Percentiles rank a stretch among this genome's conserved stretches.
Evolutionary conservation across 2,113 vertebrate genomes (phyloP).

Genomic region (Pao palembangensis): DNA sequence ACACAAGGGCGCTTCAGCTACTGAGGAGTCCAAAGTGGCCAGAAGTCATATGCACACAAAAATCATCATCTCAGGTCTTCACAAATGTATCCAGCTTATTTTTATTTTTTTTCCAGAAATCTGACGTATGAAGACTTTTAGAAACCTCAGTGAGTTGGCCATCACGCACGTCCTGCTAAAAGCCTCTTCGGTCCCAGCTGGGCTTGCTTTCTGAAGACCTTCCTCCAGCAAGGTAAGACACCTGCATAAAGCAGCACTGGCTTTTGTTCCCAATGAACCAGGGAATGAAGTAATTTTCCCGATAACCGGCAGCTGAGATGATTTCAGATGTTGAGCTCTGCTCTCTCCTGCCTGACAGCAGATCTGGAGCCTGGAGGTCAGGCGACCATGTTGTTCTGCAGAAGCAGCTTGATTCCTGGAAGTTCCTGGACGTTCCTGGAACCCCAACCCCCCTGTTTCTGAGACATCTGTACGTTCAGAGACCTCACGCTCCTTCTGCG

Average conservation of each 20-base stretch:
- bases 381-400: constrained; percentile 77
- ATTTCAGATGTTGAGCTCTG: constrained; percentile 3
- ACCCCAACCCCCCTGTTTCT: constrained; percentile 75
- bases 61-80: too few relatives aligned
- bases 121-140: constrained; percentile 82
- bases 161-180: constrained; percentile 82
- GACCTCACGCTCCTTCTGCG: constrained; percentile 74
- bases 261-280: constrained; percentile 8
- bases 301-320: constrained; percentile 20
- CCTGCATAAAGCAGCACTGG: constrained; percentile 32
- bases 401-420: constrained; percentile 78
- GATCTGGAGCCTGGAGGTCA: constrained; percentile 84
- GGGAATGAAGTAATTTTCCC: constrained; percentile 25
- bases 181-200: constrained; percentile 85
- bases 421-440: constrained; percentile 71
- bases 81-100: background rate
- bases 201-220: constrained; percentile 85
- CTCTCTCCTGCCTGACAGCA: constrained; percentile 70
- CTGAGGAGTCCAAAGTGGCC: constrained; percentile 34
- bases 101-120: constrained; percentile 79
- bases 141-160: constrained; percentile 85
- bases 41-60: background rate
- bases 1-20: constrained; percentile 36
- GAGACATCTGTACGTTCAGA: constrained; percentile 79
- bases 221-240: constrained; percentile 85